Evolutionary conservation across 1,140 invertebrate species (phyloP).

Genomic region (Bemisia tabaci): DNA sequence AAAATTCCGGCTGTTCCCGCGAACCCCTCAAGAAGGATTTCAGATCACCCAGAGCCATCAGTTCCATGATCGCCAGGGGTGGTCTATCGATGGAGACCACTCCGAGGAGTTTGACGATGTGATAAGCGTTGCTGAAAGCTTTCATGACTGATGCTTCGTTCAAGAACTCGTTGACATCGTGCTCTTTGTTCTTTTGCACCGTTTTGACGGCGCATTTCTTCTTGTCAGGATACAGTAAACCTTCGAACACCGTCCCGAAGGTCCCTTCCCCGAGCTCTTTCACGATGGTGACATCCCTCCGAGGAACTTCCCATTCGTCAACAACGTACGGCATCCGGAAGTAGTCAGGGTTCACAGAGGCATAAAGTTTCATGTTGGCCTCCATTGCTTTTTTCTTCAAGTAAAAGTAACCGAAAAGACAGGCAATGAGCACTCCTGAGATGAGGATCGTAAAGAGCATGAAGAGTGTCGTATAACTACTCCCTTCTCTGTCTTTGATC

Average conservation of each 20-base stretch:
- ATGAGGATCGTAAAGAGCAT: constrained; percentile 10
- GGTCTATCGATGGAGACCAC: constrained; percentile 88
- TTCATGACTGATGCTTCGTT: constrained; percentile 95
- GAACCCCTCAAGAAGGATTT: constrained; percentile 68
- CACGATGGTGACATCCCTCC: constrained; percentile 64
- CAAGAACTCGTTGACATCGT: constrained; percentile 77
- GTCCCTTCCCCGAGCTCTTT: constrained; percentile 83
- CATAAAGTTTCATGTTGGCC: constrained; percentile 13
- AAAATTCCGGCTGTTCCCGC: constrained; percentile 9
- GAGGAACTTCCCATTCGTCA: constrained; percentile 89
- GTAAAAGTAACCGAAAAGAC: constrained; percentile 13
- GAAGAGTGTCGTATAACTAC: constrained; percentile 2
- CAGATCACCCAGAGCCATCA: constrained; percentile 90
- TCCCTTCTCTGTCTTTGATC: not conserved
- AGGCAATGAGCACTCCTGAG: not conserved
- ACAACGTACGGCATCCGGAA: constrained; percentile 45
- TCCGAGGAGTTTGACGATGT: constrained; percentile 85
- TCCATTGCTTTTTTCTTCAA: constrained; percentile 12
- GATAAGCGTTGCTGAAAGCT: constrained; percentile 57
- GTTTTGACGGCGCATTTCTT: constrained; percentile 80
- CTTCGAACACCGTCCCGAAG: constrained; percentile 87
- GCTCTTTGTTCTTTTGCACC: constrained; percentile 70
- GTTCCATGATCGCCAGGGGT: constrained; percentile 89
- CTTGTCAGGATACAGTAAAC: constrained; percentile 39
- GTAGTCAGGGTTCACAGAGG: constrained; percentile 23